Percentiles rank a stretch among this genome's conserved stretches.
These are phyloP conservation scores for Anarrhichthys ocellatus DNA, from an alignment of 2,113 vertebrate genomes.

Conservation along the genomic window DNA sequence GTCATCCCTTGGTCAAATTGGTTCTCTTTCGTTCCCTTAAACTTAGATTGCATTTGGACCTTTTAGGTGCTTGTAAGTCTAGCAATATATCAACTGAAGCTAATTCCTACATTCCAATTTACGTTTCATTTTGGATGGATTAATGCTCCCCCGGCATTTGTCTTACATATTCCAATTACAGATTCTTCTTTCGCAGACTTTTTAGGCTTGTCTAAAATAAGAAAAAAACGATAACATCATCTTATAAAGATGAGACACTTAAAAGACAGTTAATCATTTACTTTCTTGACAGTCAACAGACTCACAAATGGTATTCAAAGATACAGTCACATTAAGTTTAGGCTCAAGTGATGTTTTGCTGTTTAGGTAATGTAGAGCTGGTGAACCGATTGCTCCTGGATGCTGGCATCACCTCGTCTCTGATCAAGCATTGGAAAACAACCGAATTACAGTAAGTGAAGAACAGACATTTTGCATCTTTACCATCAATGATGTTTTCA, in stretches of 20 bases:
- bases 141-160: conserved; percentile 9
- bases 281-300: conserved; percentile 1
- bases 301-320: neutral
- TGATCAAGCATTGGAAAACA: conserved; percentile 89
- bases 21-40: neutral
- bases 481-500: neutral
- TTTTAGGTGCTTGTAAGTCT: neutral
- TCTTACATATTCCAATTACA: conserved; percentile 15
- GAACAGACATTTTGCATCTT: neutral
- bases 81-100: neutral
- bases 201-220: neutral
- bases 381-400: conserved; percentile 91
- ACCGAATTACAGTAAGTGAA: conserved; percentile 87
- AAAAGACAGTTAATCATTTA: neutral
- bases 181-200: neutral
- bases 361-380: conserved; percentile 90
- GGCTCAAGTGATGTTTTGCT: conserved; percentile 12
- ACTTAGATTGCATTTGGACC: neutral
- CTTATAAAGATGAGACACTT: neutral
- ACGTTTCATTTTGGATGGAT: conserved; percentile 3
- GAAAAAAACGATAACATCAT: conserved; percentile 5
- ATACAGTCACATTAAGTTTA: neutral
- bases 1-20: neutral
- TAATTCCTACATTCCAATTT: neutral
- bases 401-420: conserved; percentile 92